These are phyloP conservation scores for Idaea dimidiata DNA, from an alignment of 2,888 invertebrate species.

Conservation along the genomic window DNA sequence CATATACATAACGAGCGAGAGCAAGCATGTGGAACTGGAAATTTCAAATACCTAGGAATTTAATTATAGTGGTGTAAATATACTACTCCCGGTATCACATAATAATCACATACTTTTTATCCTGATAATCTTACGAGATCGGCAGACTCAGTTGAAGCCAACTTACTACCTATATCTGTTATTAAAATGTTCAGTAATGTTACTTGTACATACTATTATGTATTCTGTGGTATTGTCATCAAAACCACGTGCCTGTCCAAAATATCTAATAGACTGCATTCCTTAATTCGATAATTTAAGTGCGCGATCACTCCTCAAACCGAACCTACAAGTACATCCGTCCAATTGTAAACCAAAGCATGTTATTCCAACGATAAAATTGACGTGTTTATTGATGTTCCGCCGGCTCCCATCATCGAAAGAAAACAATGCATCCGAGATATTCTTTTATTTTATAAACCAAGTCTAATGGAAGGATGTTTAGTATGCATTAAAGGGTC, in stretches of 20 bases:
- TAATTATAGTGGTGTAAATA: too few species aligned
- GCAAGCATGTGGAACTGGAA: too few species aligned
- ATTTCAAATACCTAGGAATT: too few species aligned
- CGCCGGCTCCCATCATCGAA: conserved; percentile 19
- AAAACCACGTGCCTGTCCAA: conserved; percentile 2
- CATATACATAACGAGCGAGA: too few species aligned
- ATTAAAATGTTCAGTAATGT: conserved; percentile 11
- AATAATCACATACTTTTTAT: too few species aligned
- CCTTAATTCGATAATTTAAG: conserved; percentile 28
- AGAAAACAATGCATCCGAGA: background rate
- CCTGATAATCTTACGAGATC: too few species aligned
- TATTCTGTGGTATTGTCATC: too few species aligned
- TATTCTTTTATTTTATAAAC: conserved; percentile 3
- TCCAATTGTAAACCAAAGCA: conserved; percentile 35
- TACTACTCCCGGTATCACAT: too few species aligned
- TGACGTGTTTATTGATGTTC: conserved; percentile 43
- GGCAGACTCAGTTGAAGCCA: too few species aligned
- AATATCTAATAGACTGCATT: conserved; percentile 4
- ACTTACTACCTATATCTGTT: too few species aligned
- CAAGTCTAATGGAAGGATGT: background rate
- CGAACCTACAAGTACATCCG: conserved; percentile 30
- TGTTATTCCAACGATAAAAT: conserved; percentile 33
- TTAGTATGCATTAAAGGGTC: conserved; percentile 34
- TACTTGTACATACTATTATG: too few species aligned
- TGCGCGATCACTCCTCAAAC: conserved; percentile 12